phyloP scores from a whole-genome alignment of 2,113 vertebrate species.

The Gasterosteus nipponicus region DNA sequence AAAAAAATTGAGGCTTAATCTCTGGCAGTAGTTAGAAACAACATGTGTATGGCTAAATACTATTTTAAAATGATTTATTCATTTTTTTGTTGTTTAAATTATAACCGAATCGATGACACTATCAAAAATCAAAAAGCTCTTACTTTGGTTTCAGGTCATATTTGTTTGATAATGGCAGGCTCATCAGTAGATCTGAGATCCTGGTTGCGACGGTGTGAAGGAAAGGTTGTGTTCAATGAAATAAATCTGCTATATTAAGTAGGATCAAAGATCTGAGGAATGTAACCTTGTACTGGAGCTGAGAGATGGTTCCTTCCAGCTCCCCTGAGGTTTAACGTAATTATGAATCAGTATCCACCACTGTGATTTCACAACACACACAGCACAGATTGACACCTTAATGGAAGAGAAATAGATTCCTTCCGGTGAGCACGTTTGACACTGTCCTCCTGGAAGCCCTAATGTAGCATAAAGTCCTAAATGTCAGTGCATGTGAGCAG shows the following conservation, averaged over 20 bases:
- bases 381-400: neutral
- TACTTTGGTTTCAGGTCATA: neutral
- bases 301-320: neutral
- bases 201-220: neutral
- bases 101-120: neutral
- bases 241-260: neutral
- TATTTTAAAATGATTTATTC: neutral
- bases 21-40: neutral
- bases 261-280: neutral
- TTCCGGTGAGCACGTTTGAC: neutral
- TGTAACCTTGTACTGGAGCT: neutral
- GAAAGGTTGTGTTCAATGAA: neutral
- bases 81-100: neutral
- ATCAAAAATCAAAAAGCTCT: neutral
- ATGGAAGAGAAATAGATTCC: neutral
- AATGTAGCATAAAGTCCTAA: constrained; percentile 48
- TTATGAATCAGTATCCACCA: constrained; percentile 2
- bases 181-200: neutral
- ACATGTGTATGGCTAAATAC: neutral
- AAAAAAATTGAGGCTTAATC: neutral
- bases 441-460: neutral
- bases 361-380: neutral
- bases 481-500: constrained; percentile 48
- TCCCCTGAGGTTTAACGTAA: neutral
- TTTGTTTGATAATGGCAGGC: neutral